Conservation (phyloP, 2,797 vertebrate genomes). For the Paedocypris micromegethes region DNA sequence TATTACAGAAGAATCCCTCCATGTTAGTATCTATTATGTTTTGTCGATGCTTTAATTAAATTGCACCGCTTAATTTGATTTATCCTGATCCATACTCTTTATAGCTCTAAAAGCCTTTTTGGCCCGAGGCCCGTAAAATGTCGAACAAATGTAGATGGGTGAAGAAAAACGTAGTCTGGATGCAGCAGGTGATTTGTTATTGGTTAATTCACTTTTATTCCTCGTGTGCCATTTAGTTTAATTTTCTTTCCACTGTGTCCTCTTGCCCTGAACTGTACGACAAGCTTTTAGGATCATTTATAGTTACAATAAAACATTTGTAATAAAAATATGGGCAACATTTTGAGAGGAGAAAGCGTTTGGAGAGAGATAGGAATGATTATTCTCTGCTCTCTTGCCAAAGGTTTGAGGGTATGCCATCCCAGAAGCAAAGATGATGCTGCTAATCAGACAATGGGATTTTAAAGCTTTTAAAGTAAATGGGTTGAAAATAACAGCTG, state of each 20-base stretch:
- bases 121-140: slow-evolving; percentile 84
- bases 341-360: slow-evolving; percentile 20
- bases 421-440: slow-evolving; percentile 29
- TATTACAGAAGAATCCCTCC: slow-evolving; percentile 84
- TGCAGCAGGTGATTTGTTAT: slow-evolving; percentile 67
- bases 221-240: slow-evolving; percentile 66
- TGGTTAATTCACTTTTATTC: slow-evolving; percentile 74
- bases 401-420: neutral
- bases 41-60: slow-evolving; percentile 99
- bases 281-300: slow-evolving; percentile 69
- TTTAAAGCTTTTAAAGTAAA: slow-evolving; percentile 43
- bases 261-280: slow-evolving; percentile 57
- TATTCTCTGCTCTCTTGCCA: slow-evolving; percentile 15
- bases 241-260: slow-evolving; percentile 52
- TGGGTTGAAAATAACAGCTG: slow-evolving; percentile 53
- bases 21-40: slow-evolving; percentile 96
- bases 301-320: slow-evolving; percentile 66
- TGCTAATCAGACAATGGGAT: slow-evolving; percentile 50
- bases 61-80: slow-evolving; percentile 96
- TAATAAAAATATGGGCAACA: slow-evolving; percentile 57
- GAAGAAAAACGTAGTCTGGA: slow-evolving; percentile 52
- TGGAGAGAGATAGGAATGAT: slow-evolving; percentile 3
- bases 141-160: slow-evolving; percentile 90
- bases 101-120: slow-evolving; percentile 99
- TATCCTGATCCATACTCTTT: slow-evolving; percentile 95